Base-by-base conservation (phyloP, 2,888 invertebrate species). In the Theristus sp. region DNA sequence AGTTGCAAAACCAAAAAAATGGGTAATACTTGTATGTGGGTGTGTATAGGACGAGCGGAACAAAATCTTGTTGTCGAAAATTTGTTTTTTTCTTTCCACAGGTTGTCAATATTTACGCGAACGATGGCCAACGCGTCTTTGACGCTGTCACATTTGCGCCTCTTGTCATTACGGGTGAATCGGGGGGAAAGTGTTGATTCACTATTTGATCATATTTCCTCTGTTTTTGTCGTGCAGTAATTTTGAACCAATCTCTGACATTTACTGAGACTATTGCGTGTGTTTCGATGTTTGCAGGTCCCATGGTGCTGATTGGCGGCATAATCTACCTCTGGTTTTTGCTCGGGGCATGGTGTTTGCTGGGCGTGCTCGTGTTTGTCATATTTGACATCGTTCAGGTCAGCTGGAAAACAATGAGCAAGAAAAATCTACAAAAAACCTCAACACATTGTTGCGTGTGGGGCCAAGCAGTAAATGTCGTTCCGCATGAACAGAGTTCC, bases 21-120 rank as follows among this genome's bases (percentile, higher is more conserved):
- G n/a, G n/a, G n/a, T n/a, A n/a, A n/a, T n/a, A n/a, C n/a, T n/a
- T n/a, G n/a, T n/a, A n/a, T n/a, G n/a, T n/a, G n/a, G n/a, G n/a
- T n/a, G n/a, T n/a, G n/a, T n/a, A n/a, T n/a, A n/a, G n/a, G n/a
- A n/a, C n/a, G n/a, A n/a, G n/a, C n/a, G n/a, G n/a, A n/a, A n/a
- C n/a, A n/a, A n/a, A n/a, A 24, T 24, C 6, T 24, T 52, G 3
- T 13, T 52, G 10, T 52, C 3, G 13, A 6, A 52, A 13, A 24
- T n/a, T 6, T 52, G 52, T 6, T 52, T 3, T 20, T 52, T 52
- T 52, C 3, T 6, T 6, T 52, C 64, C 68, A 30, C 66, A 77
- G 76, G 63, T 77, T 28, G 74, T 77, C 31, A 77, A 77, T 64
- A 68, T 78, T 54, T 75, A 73, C 59, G 75, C 75, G 30, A 77